Evolutionary conservation across 2,113 vertebrate species (phyloP).

Genomic region (Nibea coibor): DNA sequence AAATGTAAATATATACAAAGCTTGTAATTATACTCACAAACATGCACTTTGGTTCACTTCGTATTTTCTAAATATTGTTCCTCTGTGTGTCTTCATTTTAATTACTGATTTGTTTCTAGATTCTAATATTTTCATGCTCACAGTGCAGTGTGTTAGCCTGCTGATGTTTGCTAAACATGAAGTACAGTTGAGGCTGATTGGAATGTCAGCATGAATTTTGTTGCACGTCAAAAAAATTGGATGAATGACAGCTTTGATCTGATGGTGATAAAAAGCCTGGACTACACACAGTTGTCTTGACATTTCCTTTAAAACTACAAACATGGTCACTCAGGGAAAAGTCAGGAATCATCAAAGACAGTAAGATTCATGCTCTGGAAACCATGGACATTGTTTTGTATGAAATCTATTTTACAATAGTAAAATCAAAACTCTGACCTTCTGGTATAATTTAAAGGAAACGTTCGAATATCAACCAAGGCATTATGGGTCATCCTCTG

Average conservation of each 20-base stretch:
- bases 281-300: too few relatives aligned
- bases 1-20: conserved; percentile 23
- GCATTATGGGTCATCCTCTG: neutral
- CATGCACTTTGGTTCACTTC: neutral
- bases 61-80: neutral
- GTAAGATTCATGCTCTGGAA: too few relatives aligned
- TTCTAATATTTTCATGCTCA: neutral
- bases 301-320: too few relatives aligned
- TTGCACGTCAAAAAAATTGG: neutral
- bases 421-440: neutral
- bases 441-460: neutral
- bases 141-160: neutral
- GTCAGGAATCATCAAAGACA: too few relatives aligned
- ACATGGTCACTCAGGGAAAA: too few relatives aligned
- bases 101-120: neutral
- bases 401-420: neutral
- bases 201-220: neutral
- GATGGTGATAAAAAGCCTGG: neutral
- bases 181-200: neutral
- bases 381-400: too few relatives aligned
- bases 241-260: neutral
- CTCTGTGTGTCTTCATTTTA: neutral
- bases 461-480: neutral
- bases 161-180: neutral
- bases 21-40: conserved; percentile 31